Base-by-base conservation (phyloP, 1,140 invertebrate species). In the Bombus confusus region DNA sequence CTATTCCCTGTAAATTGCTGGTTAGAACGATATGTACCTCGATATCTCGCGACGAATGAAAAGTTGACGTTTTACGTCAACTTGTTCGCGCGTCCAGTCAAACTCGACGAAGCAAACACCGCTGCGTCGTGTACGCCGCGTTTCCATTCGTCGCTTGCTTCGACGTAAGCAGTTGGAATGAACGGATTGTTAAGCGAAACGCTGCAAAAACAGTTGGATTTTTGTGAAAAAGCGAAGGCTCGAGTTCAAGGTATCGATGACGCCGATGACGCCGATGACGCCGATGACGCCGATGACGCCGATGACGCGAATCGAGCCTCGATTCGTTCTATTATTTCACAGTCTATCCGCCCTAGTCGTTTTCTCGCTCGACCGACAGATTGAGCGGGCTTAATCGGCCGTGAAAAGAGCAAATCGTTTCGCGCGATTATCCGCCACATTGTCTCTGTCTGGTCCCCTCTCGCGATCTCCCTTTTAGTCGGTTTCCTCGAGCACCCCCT, bases 361-460 rank as follows among this genome's bases (percentile, higher is more conserved):
- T 79, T 81, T 74, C 85, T 76, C 87, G 84, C 80, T 82, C 76
- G 83, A 77, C 79, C 86, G 91, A 93, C 93, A 91, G 93, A 94
- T 94, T 92, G 18, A 52, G 94, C 93, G 82, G 87, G 90, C 87
- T 94, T 93, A 94, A 95, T 95, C 94, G 93, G 92, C 88, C 92
- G 92, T 94, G 92, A 95, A 94, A 92, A 94, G 91, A 94, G 92
- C 92, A 93, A 95, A 95, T 94, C 94, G 94, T 92, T 94, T 93
- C 88, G 80, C 87, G 91, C 92, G 93, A 94, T 93, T 93, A 94
- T 93, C 91, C 78, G 83, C 90, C 87, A 89, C 90, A 91, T 90
- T 92, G 91, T 93, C 79, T 91, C 88, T 72, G 78, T 86, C 80
- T 81, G 68, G 71, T 59, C 80, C n/a, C 28, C 31, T 13, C n/a